Percentiles rank a stretch among this genome's conserved stretches.
These are phyloP conservation scores for Epirrita christyi DNA, from an alignment of 2,888 invertebrate genomes.

Conservation along the genomic window DNA sequence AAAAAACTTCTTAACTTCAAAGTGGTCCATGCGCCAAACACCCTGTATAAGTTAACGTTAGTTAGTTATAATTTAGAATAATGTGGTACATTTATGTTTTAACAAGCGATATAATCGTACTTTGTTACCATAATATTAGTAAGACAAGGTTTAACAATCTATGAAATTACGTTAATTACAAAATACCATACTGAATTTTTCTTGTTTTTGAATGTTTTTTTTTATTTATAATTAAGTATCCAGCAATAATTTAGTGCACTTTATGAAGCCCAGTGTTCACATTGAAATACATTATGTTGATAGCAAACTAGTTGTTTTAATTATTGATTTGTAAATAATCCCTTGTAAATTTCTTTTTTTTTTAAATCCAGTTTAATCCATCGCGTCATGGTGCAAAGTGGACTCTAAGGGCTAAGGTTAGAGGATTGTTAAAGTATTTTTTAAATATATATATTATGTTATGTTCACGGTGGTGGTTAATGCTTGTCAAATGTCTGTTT, in stretches of 20 bases:
- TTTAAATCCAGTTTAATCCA: slow-evolving; percentile 60
- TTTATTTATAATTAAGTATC: background rate
- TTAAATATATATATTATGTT: background rate
- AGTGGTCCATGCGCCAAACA: no score
- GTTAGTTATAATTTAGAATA: no score
- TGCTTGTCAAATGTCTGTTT: background rate
- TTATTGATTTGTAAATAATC: slow-evolving; percentile 27
- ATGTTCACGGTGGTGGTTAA: slow-evolving; percentile 12
- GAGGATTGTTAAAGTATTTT: slow-evolving; percentile 37
- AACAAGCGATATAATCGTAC: slow-evolving; percentile 16
- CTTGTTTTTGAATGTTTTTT: no score
- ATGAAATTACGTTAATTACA: background rate
- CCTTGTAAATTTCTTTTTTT: slow-evolving; percentile 39
- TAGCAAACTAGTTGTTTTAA: slow-evolving; percentile 33
- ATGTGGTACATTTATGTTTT: background rate
- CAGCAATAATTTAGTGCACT: no score
- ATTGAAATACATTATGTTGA: slow-evolving; percentile 30
- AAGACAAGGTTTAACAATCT: background rate
- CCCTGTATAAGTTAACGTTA: no score
- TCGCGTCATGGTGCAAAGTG: slow-evolving; percentile 58
- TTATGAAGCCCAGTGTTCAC: slow-evolving; percentile 1
- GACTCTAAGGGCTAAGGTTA: slow-evolving; percentile 60
- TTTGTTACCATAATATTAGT: slow-evolving; percentile 20
- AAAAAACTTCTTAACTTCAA: no score
- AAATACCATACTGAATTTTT: no score